Base-by-base conservation (phyloP, 2,888 invertebrate species). In the Epistrophella euchroma region DNA sequence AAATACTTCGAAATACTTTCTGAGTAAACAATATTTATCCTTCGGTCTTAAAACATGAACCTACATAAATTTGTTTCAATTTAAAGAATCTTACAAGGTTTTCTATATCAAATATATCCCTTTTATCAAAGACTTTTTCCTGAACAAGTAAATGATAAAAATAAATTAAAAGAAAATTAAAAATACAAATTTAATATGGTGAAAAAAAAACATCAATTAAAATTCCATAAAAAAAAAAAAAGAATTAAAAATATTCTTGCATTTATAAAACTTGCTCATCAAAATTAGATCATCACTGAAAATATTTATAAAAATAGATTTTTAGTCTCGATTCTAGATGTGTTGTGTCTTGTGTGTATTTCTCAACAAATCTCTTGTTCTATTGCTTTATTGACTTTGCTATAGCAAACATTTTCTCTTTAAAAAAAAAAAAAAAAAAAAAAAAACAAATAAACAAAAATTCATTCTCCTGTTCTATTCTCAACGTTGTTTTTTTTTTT, bases 281-380 rank as follows among this genome's bases (percentile, higher is more conserved):
- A 66, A 82, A 87, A 87, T 83, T 87, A 79, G 87, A 87, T 79
- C 83, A 87, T 64, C 79, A 79, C 75, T 87, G 68, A 56, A 83
- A 83, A 83, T 72, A 37, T 52, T 72, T 73, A 55, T 75, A 79
- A 60, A 87, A 87, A 87, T 83, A 87, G 47, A 56, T 40, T 60
- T 11, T 58, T 11, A 19, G 9, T 75, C 52, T 71, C 60, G 68
- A 64, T 77, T 35, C 50, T 37, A 35, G 22, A 52, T 19, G 25
- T 47, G 22, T 22, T 37, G 37, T 58, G 37, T 58, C 1, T 32
- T 37, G 4, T 56, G 7, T n/a, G n/a, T n/a, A n/a, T n/a, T 72
- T 19, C 25, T 66, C 60, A 50, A 62, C 13, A 43, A 62, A 13
- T 66, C 32, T 47, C 25, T 58, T 73, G 73, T 55, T 77, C 52